Evolutionary conservation across 2,888 invertebrate genomes (phyloP).

Genomic region (Drosophila meridionalis): DNA sequence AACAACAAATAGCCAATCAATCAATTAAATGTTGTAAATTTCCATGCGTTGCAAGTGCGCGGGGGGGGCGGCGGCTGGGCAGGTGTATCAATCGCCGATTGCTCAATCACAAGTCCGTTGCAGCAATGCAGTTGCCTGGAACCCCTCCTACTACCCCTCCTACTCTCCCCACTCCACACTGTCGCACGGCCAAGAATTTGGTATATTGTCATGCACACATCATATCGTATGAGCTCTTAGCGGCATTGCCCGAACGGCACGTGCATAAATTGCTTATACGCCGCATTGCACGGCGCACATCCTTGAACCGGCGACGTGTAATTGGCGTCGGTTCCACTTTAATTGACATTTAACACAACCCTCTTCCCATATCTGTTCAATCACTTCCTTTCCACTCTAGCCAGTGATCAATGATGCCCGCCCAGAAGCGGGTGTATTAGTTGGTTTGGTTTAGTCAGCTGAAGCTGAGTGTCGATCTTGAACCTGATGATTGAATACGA

Average conservation of each 20-base stretch:
- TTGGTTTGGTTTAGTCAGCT: not conserved
- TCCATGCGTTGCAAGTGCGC: constrained; percentile 40
- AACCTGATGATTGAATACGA: not conserved
- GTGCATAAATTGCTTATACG: constrained; percentile 56
- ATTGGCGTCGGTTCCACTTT: constrained; percentile 15
- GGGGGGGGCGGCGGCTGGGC: constrained; percentile 26
- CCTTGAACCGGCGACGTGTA: constrained; percentile 60
- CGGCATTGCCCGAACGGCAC: constrained; percentile 45
- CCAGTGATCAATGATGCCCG: not conserved
- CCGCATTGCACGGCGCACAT: constrained; percentile 37
- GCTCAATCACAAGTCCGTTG: constrained; percentile 50
- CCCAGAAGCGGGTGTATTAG: not conserved
- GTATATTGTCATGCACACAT: constrained; percentile 18
- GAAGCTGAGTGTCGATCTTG: not conserved
- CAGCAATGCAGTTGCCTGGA: too few relatives aligned
- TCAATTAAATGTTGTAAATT: constrained; percentile 58
- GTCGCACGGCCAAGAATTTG: constrained; percentile 54
- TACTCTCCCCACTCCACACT: too few relatives aligned
- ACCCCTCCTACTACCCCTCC: too few relatives aligned
- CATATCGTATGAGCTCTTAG: not conserved
- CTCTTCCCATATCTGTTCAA: not conserved
- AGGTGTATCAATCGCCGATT: constrained; percentile 48
- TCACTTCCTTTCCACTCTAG: constrained; percentile 32
- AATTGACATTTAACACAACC: constrained; percentile 5
- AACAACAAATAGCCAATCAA: constrained; percentile 10